Conservation (phyloP, 2,888 invertebrate genomes). For the Punctoribates punctum region DNA sequence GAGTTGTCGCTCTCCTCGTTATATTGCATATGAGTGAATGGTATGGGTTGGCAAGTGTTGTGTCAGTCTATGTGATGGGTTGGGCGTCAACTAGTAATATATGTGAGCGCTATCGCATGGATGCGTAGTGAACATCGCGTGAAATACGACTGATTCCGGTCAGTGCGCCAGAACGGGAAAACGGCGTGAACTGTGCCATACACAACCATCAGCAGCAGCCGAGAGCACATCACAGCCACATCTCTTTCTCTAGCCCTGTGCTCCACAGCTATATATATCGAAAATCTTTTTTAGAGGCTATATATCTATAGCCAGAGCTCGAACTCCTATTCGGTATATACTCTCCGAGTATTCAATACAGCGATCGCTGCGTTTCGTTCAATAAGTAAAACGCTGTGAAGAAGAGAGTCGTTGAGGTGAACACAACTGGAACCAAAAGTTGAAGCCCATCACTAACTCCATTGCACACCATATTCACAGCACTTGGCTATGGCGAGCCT, state of each 20-base stretch:
- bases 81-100: slow-evolving; percentile 36
- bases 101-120: slow-evolving; percentile 30
- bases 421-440: slow-evolving; percentile 32
- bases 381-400: background rate
- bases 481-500: slow-evolving; percentile 3
- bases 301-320: no score
- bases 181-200: background rate
- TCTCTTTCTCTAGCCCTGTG: no score
- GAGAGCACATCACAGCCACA: no score
- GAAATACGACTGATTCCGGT: slow-evolving; percentile 38
- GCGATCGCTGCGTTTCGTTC: background rate
- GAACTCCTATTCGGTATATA: no score
- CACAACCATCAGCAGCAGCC: no score
- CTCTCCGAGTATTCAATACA: no score
- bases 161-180: slow-evolving; percentile 34
- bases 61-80: slow-evolving; percentile 27
- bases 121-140: slow-evolving; percentile 38
- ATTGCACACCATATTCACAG: background rate
- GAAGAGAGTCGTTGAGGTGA: slow-evolving; percentile 24
- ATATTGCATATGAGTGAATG: background rate
- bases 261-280: no score
- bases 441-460: slow-evolving; percentile 23
- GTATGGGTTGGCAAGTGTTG: background rate
- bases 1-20: background rate
- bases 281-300: no score